phyloP scores from a whole-genome alignment of 1,140 invertebrate species.

The Gryllus bimaculatus region DNA sequence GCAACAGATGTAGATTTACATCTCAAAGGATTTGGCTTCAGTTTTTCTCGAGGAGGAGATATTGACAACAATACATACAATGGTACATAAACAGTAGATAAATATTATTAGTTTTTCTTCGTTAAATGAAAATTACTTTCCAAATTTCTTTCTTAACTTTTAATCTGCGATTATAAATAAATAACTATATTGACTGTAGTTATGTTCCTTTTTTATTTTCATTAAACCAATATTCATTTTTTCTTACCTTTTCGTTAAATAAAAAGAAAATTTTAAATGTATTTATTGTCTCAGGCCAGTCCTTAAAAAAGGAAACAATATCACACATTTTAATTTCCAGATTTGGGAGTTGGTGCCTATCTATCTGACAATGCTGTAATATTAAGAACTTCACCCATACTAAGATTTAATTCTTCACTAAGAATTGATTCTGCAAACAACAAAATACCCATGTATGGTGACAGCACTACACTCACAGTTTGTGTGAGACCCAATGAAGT shows the following conservation, averaged over 20 bases:
- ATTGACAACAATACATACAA: slow-evolving; percentile 50
- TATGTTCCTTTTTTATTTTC: too few relatives aligned
- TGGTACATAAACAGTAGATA: slow-evolving; percentile 32
- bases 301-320: too few relatives aligned
- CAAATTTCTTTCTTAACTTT: too few relatives aligned
- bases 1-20: slow-evolving; percentile 31
- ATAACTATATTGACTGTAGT: too few relatives aligned
- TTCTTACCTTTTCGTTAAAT: too few relatives aligned
- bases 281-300: too few relatives aligned
- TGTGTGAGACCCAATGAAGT: background rate
- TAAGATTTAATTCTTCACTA: background rate
- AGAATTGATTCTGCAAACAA: background rate
- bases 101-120: too few relatives aligned
- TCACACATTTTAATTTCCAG: too few relatives aligned
- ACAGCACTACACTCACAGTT: background rate
- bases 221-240: too few relatives aligned
- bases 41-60: slow-evolving; percentile 51
- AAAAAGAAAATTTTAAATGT: too few relatives aligned
- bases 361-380: background rate
- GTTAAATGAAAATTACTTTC: too few relatives aligned
- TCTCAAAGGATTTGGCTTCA: slow-evolving; percentile 47
- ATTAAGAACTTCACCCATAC: background rate
- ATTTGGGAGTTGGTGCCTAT: background rate
- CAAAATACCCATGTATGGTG: background rate
- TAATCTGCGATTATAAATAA: too few relatives aligned